A percentile compares a stretch with the other conserved stretches of the same genome.
Evolutionary conservation across 2,888 invertebrate species (phyloP).

Genomic region (Drosophila austrosaltans): DNA sequence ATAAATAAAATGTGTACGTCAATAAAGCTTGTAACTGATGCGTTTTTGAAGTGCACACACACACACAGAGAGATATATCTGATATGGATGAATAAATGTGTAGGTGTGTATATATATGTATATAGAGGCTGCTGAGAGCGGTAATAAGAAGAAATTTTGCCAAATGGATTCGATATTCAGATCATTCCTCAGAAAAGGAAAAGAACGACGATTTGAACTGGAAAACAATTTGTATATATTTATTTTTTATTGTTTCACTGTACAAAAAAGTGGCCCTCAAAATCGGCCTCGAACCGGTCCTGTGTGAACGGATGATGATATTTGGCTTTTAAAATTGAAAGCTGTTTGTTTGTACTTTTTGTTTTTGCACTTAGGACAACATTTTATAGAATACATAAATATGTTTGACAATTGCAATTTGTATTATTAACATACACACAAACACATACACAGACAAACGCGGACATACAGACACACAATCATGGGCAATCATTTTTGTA

Average conservation of each 20-base stretch:
- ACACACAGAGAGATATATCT: slow-evolving; percentile 9
- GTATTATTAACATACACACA: slow-evolving; percentile 42
- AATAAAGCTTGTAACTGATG: slow-evolving; percentile 42
- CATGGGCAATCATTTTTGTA: slow-evolving; percentile 69
- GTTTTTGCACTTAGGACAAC: slow-evolving; percentile 39
- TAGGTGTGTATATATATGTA: background rate
- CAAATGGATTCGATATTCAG: background rate
- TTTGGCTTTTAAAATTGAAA: slow-evolving; percentile 12
- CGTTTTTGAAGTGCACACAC: slow-evolving; percentile 34
- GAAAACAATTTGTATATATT: no score
- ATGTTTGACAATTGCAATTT: slow-evolving; percentile 43
- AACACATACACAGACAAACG: background rate
- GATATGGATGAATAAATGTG: no score
- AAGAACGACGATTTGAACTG: no score
- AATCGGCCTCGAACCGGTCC: background rate
- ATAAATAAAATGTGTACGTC: slow-evolving; percentile 52
- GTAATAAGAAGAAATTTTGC: background rate
- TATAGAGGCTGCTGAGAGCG: background rate
- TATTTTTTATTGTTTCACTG: no score
- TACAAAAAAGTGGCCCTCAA: no score
- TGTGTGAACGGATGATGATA: background rate
- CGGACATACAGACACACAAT: background rate
- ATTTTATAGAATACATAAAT: slow-evolving; percentile 13
- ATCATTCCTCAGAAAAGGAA: background rate
- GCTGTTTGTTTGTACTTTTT: background rate